Evolutionary conservation across 2,797 vertebrate species (phyloP).

Genomic region (Sebastes baramenuke): DNA sequence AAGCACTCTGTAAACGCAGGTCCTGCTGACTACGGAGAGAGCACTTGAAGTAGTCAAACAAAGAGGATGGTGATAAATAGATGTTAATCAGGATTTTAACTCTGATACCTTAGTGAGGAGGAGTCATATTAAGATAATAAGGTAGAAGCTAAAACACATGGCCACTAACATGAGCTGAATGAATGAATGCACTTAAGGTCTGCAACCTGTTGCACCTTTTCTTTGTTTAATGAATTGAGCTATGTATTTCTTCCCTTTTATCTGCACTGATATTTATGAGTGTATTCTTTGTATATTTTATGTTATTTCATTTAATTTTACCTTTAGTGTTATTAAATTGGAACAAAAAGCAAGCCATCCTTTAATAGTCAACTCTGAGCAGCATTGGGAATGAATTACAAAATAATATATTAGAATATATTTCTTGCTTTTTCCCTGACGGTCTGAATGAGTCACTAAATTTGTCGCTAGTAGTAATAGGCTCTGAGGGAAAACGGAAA

Average conservation of each 20-base stretch:
- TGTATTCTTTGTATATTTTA: neutral
- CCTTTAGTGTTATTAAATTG: neutral
- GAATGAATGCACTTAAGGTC: neutral
- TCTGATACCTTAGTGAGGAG: neutral
- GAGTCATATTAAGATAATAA: neutral
- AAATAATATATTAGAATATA: too few relatives aligned
- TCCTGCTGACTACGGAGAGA: neutral
- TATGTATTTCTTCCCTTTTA: neutral
- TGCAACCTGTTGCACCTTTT: neutral
- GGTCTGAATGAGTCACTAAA: too few relatives aligned
- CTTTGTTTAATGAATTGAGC: neutral
- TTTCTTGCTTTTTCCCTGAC: too few relatives aligned
- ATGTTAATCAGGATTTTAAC: neutral
- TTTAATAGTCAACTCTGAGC: neutral
- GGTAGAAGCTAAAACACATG: neutral
- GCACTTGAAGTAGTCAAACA: neutral
- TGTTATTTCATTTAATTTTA: neutral
- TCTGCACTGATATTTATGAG: neutral
- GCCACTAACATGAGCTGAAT: neutral
- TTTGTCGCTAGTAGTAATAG: too few relatives aligned
- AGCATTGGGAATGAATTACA: too few relatives aligned
- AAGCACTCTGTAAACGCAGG: neutral
- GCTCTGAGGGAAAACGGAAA: too few relatives aligned
- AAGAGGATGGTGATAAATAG: neutral
- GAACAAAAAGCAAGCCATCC: neutral